Percentiles rank a stretch among this genome's conserved stretches.
Evolutionary conservation across 35 echinoderm and acorn worm genomes (phyloP).

Genomic region (Heliocidaris tuberculata): DNA sequence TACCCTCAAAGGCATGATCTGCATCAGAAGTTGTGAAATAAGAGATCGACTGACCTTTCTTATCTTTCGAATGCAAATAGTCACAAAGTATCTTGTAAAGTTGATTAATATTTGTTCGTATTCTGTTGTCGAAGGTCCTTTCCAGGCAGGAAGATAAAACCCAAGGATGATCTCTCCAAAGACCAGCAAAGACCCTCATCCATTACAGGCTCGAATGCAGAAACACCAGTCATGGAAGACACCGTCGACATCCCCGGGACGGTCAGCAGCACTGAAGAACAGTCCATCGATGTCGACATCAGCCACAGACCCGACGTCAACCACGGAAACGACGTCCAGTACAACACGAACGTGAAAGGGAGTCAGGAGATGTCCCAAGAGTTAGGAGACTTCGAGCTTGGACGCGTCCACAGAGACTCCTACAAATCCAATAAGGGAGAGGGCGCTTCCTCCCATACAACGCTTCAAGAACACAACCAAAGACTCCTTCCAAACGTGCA

Average conservation of each 20-base stretch:
- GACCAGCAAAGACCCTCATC: background rate
- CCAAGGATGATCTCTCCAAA: background rate
- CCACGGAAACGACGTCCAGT: background rate
- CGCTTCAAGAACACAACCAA: conserved; percentile 47
- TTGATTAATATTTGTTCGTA: background rate
- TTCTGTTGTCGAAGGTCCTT: background rate
- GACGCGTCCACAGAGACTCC: background rate
- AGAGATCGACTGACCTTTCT: background rate
- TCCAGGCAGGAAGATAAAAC: background rate
- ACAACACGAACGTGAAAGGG: conserved; percentile 19
- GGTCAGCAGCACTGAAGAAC: background rate
- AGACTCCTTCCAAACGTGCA: conserved; percentile 48
- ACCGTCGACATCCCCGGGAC: background rate
- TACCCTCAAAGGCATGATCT: no score
- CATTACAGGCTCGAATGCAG: background rate
- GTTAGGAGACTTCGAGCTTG: background rate
- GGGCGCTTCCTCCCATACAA: background rate
- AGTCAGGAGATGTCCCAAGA: background rate
- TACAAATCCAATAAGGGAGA: background rate
- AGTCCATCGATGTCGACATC: background rate
- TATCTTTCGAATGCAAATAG: background rate
- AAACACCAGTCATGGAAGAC: background rate
- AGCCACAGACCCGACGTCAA: background rate
- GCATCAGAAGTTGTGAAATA: no score
- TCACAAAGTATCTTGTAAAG: background rate